Base-by-base conservation (phyloP, 2,888 invertebrate species). In the Tromatobia lineatoria region DNA sequence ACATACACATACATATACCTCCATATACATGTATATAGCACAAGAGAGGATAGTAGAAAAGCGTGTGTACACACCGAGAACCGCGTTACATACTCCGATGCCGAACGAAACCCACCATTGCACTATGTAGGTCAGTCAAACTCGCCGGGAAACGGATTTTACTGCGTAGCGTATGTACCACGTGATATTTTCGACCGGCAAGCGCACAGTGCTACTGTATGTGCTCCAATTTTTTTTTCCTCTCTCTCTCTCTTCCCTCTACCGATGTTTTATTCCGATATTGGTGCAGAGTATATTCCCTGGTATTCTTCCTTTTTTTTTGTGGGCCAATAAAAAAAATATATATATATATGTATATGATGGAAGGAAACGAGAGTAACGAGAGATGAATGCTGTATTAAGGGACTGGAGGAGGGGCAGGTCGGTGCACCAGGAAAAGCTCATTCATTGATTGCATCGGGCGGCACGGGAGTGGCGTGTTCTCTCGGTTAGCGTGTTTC, bases 381-480 rank as follows among this genome's bases (percentile, higher is more conserved):
- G 82, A 74, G 80, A 75, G 75, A 85, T 54, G 74, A 85, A 79
- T 71, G 57, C 66, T 76, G 64, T 54, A 71, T 73, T 64, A 38
- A 18, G 38, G 20, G 10, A 25, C 1, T 20, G 38, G 1, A 20
- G 64, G 20, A 18, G 38, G 25, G 29, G 29, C 70, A 76, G 83
- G 79, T 83, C 83, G 74, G 66, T 79, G 80, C 80, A 80, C 71
- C 77, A 70, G 52, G 85, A 85, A 91, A 89, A 90, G 91, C 89
- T 90, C 91, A 91, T 91, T 92, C 92, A 92, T 92, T 92, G 91
- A 92, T 92, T 91, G 90, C 89, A 89, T 88, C 88, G 90, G 85
- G 85, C 66, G 50, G 23, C 47, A 47, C 64, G 73, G 81, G 80
- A 82, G 75, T 81, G 82, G 80, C 77, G 82, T 85, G 82, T 66